A percentile compares a stretch with the other conserved stretches of the same genome.
Conservation (phyloP, 1,140 invertebrate genomes). For the Penaeus chinensis region DNA sequence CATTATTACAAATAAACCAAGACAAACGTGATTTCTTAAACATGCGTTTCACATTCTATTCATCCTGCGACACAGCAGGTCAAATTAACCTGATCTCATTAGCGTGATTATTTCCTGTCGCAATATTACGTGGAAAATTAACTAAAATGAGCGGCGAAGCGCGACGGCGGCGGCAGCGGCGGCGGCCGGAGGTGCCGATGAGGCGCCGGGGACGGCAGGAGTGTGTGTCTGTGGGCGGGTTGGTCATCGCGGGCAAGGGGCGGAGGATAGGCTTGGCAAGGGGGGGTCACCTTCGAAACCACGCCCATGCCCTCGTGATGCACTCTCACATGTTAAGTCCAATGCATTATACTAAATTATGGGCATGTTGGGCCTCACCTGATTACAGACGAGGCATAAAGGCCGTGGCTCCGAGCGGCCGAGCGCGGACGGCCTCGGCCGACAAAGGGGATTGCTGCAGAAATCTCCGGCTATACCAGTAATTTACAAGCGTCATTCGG, state of each 20-base stretch:
- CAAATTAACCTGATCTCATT: too few relatives aligned
- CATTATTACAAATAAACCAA: too few relatives aligned
- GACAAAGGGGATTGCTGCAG: background rate
- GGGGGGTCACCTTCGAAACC: constrained; percentile 24
- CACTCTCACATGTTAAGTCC: constrained; percentile 22
- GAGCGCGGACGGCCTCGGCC: background rate
- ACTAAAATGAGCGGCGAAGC: background rate
- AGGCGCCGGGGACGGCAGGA: too few relatives aligned
- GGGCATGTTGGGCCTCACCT: constrained; percentile 25
- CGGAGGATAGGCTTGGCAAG: background rate
- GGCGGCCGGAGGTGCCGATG: background rate
- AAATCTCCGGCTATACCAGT: constrained; percentile 1
- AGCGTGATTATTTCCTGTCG: too few relatives aligned
- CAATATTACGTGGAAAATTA: too few relatives aligned
- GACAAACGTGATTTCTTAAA: too few relatives aligned
- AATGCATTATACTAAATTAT: constrained; percentile 46
- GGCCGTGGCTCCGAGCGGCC: background rate
- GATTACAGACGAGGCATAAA: constrained; percentile 30
- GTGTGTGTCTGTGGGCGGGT: too few relatives aligned
- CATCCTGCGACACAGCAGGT: too few relatives aligned
- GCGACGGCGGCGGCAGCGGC: constrained; percentile 17
- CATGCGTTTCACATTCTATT: too few relatives aligned
- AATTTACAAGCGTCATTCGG: constrained; percentile 6
- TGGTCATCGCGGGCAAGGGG: background rate
- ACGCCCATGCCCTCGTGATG: constrained; percentile 24